These are phyloP conservation scores for Limnephilus auricula DNA, from an alignment of 2,888 invertebrate species.

Conservation along the genomic window DNA sequence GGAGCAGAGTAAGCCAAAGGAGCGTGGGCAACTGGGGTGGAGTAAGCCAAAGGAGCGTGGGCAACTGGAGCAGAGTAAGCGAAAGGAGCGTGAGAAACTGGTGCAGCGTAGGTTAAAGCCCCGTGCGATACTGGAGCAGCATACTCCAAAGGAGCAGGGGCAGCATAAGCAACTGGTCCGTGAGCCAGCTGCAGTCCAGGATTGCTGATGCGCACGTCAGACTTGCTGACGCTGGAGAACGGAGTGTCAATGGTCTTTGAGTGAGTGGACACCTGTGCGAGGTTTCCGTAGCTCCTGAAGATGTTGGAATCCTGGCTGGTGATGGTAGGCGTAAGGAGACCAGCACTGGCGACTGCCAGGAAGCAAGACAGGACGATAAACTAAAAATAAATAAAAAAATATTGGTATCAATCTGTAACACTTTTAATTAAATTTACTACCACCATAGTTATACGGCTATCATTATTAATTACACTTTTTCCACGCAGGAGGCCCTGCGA, in stretches of 20 bases:
- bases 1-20: constrained; percentile 67
- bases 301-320: constrained; percentile 73
- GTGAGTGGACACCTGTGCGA: constrained; percentile 79
- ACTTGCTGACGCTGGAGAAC: constrained; percentile 84
- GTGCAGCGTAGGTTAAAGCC: constrained; percentile 71
- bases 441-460: too few species aligned
- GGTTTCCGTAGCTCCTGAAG: constrained; percentile 74
- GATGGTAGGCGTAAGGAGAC: constrained; percentile 68
- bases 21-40: constrained; percentile 63
- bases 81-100: constrained; percentile 70
- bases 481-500: too few species aligned
- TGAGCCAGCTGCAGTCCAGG: constrained; percentile 77
- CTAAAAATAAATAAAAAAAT: constrained; percentile 60
- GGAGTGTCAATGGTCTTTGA: constrained; percentile 86
- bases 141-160: constrained; percentile 76
- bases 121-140: constrained; percentile 75
- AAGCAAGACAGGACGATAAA: constrained; percentile 66
- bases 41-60: constrained; percentile 68
- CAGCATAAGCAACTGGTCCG: constrained; percentile 72
- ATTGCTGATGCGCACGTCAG: constrained; percentile 84
- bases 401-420: neutral
- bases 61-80: constrained; percentile 65
- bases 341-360: constrained; percentile 68
- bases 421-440: neutral
- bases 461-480: too few species aligned